Evolutionary conservation across 2,888 invertebrate genomes (phyloP).

Genomic region (Sussaba pulchella): DNA sequence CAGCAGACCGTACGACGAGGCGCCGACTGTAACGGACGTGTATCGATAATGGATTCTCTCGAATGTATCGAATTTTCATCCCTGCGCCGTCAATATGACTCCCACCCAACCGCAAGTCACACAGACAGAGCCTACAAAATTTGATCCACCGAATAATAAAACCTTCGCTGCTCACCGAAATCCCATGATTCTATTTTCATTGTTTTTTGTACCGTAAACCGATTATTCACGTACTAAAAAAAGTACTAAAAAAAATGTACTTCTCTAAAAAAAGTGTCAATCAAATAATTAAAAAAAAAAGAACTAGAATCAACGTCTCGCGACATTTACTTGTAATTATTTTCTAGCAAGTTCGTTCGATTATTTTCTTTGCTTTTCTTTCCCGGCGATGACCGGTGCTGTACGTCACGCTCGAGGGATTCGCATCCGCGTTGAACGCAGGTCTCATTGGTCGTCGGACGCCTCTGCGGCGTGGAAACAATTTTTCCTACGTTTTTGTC

Average conservation of each 20-base stretch:
- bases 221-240: neutral
- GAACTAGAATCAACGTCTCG: slow-evolving; percentile 39
- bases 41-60: slow-evolving; percentile 63
- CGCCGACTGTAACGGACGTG: slow-evolving; percentile 63
- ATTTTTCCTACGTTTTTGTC: neutral
- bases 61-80: slow-evolving; percentile 63
- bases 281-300: neutral
- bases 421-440: slow-evolving; percentile 37
- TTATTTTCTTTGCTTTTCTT: slow-evolving; percentile 22
- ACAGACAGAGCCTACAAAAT: slow-evolving; percentile 19
- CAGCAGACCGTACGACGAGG: neutral
- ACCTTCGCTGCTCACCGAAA: too few species aligned
- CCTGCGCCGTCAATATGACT: neutral
- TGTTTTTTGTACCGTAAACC: neutral
- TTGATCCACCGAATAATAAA: slow-evolving; percentile 28
- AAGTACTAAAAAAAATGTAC: slow-evolving; percentile 16
- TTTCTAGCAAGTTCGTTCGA: too few species aligned
- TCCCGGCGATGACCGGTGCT: slow-evolving; percentile 16
- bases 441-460: slow-evolving; percentile 50
- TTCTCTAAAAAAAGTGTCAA: too few species aligned
- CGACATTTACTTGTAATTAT: too few species aligned
- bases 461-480: neutral
- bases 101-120: neutral
- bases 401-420: slow-evolving; percentile 54
- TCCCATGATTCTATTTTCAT: neutral